Evolutionary conservation across 2,888 invertebrate genomes (phyloP).

Genomic region (Thecocarcelia acutangulata): DNA sequence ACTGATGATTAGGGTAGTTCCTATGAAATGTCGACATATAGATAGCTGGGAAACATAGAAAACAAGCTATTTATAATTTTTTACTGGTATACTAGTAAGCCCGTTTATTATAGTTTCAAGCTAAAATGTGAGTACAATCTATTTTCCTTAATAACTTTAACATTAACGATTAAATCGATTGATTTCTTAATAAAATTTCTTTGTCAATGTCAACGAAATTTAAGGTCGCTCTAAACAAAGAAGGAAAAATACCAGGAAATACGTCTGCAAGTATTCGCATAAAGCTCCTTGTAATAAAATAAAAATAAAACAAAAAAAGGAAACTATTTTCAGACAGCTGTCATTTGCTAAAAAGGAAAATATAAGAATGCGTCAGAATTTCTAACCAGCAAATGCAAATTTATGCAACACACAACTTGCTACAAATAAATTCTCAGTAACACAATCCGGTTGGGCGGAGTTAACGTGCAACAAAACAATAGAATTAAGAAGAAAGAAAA

Average conservation of each 20-base stretch:
- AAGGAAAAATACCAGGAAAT: constrained; percentile 28
- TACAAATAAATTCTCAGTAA: neutral
- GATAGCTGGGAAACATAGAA: no score
- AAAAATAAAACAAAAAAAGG: constrained; percentile 19
- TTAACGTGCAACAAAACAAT: neutral
- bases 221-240: neutral
- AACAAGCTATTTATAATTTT: no score
- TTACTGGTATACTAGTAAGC: no score
- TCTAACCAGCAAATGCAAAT: constrained; percentile 39
- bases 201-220: constrained; percentile 43
- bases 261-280: constrained; percentile 34
- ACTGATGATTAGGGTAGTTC: no score
- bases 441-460: neutral
- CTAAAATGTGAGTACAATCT: no score
- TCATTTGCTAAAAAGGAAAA: neutral
- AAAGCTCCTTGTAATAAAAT: constrained; percentile 21
- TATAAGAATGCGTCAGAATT: constrained; percentile 38
- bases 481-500: neutral
- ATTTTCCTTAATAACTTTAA: no score
- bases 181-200: constrained; percentile 8
- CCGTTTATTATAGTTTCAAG: no score
- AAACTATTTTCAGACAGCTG: constrained; percentile 50
- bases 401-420: constrained; percentile 1
- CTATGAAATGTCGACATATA: no score
- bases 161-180: neutral